phyloP scores from a whole-genome alignment of 2,888 invertebrate species.

The Limenitis arthemis region DNA sequence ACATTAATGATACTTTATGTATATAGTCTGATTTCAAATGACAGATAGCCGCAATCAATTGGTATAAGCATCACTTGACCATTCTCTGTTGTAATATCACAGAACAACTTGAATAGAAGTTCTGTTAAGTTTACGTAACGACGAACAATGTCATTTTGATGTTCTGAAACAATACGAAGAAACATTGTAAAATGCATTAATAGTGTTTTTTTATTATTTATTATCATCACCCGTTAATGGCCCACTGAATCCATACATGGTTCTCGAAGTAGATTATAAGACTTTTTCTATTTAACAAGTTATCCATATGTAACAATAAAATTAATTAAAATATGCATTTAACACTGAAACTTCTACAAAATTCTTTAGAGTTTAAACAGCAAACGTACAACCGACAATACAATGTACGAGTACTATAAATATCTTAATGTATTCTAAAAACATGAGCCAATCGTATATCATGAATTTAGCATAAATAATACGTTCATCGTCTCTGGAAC shows the following conservation, averaged over 20 bases:
- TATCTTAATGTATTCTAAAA: conserved; percentile 10
- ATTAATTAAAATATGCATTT: too few species aligned
- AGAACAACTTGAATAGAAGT: not conserved
- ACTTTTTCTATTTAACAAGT: too few species aligned
- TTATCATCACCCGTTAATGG: too few species aligned
- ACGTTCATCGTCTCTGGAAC: conserved; percentile 5
- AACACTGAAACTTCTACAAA: not conserved
- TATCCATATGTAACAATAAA: too few species aligned
- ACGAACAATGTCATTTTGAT: not conserved
- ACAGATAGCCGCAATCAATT: conserved; percentile 32
- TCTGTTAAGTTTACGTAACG: not conserved
- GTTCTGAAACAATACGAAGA: too few species aligned
- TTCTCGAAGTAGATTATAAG: too few species aligned
- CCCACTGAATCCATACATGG: too few species aligned
- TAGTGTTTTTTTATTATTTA: too few species aligned
- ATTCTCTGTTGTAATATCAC: conserved; percentile 5
- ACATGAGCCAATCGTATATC: conserved; percentile 10
- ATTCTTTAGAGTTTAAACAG: not conserved
- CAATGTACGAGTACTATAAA: conserved; percentile 3
- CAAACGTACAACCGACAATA: conserved; percentile 1
- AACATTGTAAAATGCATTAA: too few species aligned
- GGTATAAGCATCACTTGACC: conserved; percentile 12
- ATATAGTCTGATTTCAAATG: conserved; percentile 41
- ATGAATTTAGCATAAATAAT: conserved; percentile 7
- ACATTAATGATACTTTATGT: conserved; percentile 27